Conservation (phyloP, 1,140 invertebrate species). For the Calephelis nemesis region DNA sequence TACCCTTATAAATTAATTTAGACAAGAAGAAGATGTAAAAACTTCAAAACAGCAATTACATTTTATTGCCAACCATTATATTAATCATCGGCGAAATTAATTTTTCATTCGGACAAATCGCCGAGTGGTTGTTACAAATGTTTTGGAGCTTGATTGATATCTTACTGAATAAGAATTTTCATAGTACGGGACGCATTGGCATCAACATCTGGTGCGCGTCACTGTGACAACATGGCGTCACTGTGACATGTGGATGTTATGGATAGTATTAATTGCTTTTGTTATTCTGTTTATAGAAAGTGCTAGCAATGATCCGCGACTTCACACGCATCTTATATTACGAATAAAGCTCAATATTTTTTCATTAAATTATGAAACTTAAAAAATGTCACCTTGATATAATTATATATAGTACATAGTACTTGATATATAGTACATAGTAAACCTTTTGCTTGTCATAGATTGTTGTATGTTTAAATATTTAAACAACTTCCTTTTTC, state of each 20-base stretch:
- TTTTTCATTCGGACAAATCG: constrained; percentile 78
- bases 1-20: constrained; percentile 71
- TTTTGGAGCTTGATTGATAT: constrained; percentile 69
- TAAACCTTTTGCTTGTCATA: too few relatives aligned
- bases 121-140: constrained; percentile 65
- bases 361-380: too few relatives aligned
- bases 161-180: constrained; percentile 42
- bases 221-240: constrained; percentile 25
- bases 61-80: constrained; percentile 74
- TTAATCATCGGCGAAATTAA: constrained; percentile 78
- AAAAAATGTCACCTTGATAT: too few relatives aligned
- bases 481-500: too few relatives aligned
- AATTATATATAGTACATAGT: too few relatives aligned
- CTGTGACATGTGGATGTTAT: constrained; percentile 43
- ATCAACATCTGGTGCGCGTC: constrained; percentile 44
- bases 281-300: not conserved
- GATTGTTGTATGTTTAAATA: too few relatives aligned
- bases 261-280: not conserved
- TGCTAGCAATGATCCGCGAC: too few relatives aligned
- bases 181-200: constrained; percentile 35
- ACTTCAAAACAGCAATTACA: constrained; percentile 75
- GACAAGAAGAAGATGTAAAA: constrained; percentile 77
- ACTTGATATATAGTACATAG: too few relatives aligned
- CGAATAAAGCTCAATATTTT: too few relatives aligned
- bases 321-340: too few relatives aligned